These are phyloP conservation scores for Dicyrtomina minuta DNA, from an alignment of 2,888 invertebrate genomes.

Conservation along the genomic window DNA sequence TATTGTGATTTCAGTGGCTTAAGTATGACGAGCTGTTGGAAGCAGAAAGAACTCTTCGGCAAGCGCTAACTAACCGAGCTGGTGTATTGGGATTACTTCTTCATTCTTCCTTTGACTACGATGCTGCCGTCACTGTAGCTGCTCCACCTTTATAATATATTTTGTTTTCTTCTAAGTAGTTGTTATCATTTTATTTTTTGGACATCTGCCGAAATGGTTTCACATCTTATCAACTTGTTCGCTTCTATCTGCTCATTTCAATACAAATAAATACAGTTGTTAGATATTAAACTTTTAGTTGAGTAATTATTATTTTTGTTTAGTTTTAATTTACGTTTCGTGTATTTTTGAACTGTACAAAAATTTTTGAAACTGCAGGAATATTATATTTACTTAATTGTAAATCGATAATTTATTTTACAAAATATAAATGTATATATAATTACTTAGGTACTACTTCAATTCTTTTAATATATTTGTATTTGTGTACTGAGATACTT, in stretches of 20 bases:
- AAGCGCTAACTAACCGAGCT: constrained; percentile 72
- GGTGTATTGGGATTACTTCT: constrained; percentile 84
- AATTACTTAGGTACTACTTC: no score
- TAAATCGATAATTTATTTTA: neutral
- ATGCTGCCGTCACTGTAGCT: constrained; percentile 55
- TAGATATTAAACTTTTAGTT: neutral
- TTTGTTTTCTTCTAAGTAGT: neutral
- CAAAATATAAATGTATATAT: no score
- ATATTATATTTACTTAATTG: no score
- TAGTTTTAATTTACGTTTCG: neutral
- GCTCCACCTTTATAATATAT: neutral
- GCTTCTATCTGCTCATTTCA: constrained; percentile 34
- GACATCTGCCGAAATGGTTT: constrained; percentile 19
- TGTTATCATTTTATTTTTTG: constrained; percentile 27
- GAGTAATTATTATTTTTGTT: no score
- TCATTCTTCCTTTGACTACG: constrained; percentile 96
- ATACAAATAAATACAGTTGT: neutral
- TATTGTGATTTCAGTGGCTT: constrained; percentile 73
- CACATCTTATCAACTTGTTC: constrained; percentile 36
- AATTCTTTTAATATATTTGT: no score
- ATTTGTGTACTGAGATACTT: no score
- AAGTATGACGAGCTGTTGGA: constrained; percentile 91
- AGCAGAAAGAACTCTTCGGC: constrained; percentile 83
- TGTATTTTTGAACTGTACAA: neutral
- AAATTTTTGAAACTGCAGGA: no score